These are phyloP conservation scores for Drosophila nigrodunni DNA, from an alignment of 1,140 invertebrate species.

Conservation along the genomic window DNA sequence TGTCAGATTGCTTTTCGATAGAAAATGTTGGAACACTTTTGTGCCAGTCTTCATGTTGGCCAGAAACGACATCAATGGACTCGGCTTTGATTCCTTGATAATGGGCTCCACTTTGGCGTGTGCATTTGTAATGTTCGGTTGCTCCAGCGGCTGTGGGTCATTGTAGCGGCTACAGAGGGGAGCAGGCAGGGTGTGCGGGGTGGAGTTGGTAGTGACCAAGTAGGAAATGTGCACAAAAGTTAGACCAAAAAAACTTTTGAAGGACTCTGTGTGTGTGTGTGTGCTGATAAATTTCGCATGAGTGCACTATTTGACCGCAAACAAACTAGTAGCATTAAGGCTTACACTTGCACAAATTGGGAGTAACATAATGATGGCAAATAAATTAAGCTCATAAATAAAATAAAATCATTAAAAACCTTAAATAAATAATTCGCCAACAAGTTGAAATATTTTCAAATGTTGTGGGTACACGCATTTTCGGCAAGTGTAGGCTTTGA, in stretches of 20 bases:
- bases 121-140: constrained; percentile 78
- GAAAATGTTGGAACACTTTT: constrained; percentile 88
- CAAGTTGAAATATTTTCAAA: background rate
- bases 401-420: too few relatives aligned
- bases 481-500: constrained; percentile 26
- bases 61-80: constrained; percentile 87
- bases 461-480: background rate
- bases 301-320: constrained; percentile 80
- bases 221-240: constrained; percentile 83
- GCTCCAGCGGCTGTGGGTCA: constrained; percentile 83
- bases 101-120: constrained; percentile 82
- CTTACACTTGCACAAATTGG: constrained; percentile 33
- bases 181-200: background rate
- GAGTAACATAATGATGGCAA: background rate
- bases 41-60: constrained; percentile 87
- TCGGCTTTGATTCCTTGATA: constrained; percentile 85
- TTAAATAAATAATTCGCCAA: too few relatives aligned
- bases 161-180: constrained; percentile 73
- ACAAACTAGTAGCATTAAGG: constrained; percentile 59
- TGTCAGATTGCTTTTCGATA: constrained; percentile 87
- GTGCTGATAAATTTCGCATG: constrained; percentile 75
- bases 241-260: constrained; percentile 75
- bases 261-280: constrained; percentile 23
- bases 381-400: too few relatives aligned
- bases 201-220: background rate